These are phyloP conservation scores for Petrophora chlorosata DNA, from an alignment of 2,888 invertebrate genomes.

Conservation along the genomic window DNA sequence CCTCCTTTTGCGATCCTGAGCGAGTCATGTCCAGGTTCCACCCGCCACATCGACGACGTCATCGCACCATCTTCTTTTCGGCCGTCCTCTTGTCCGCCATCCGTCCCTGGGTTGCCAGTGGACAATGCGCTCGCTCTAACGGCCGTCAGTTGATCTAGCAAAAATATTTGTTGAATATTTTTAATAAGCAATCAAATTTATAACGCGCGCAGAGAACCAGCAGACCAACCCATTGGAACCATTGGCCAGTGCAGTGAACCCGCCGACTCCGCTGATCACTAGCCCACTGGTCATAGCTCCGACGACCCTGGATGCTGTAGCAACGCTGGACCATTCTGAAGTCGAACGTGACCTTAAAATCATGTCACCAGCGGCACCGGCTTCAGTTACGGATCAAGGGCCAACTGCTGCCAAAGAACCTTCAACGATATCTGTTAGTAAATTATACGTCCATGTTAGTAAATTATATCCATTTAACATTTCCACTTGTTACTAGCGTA, in stretches of 20 bases:
- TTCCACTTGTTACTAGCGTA: background rate
- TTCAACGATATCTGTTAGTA: conserved; percentile 12
- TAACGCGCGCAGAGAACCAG: background rate
- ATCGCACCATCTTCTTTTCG: no score
- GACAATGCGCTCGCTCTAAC: no score
- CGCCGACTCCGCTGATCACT: background rate
- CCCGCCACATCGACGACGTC: no score
- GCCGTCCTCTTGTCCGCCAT: no score
- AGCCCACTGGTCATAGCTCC: conserved; percentile 15
- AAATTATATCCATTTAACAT: background rate
- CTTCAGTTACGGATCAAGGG: background rate
- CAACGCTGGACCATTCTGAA: conserved; percentile 40
- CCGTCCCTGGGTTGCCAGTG: no score
- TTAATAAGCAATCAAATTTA: no score
- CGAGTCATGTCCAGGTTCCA: no score
- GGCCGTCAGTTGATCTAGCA: no score
- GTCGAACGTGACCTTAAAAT: conserved; percentile 38
- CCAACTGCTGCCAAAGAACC: conserved; percentile 16
- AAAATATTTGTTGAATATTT: no score
- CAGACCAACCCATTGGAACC: background rate
- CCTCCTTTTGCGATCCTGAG: no score
- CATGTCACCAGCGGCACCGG: background rate
- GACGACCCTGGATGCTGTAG: conserved; percentile 27
- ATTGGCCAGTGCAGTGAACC: no score
- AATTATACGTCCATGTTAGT: background rate